These are phyloP conservation scores for Chloroceryle inda DNA, from an alignment of 2,797 vertebrate species.

Conservation along the genomic window DNA sequence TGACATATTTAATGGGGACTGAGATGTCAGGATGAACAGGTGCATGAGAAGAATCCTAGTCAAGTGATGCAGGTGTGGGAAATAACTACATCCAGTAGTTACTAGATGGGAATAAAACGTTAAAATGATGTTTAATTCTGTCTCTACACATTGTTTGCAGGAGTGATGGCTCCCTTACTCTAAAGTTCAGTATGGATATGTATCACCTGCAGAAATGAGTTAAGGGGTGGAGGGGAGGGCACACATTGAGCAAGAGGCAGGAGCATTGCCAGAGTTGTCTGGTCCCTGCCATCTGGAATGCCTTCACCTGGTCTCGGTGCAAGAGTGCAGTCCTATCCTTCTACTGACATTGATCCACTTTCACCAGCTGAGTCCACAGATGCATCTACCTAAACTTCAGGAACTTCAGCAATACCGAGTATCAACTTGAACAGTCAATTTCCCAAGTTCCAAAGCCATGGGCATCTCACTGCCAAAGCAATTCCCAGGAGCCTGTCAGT, in stretches of 20 bases:
- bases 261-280: neutral
- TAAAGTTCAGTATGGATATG: fast-evolving
- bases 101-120: neutral
- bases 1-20: fast-evolving
- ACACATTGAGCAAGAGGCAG: neutral
- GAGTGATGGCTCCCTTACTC: neutral
- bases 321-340: neutral
- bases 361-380: neutral
- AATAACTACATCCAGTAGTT: neutral
- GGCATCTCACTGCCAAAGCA: neutral
- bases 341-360: fast-evolving
- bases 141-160: neutral
- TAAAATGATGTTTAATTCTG: neutral
- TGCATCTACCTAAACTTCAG: neutral
- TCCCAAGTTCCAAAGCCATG: neutral
- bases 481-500: neutral
- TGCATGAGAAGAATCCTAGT: neutral
- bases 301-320: neutral
- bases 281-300: neutral
- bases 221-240: neutral
- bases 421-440: neutral
- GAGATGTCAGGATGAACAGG: neutral
- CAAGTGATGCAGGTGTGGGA: neutral
- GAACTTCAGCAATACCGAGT: neutral
- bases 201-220: neutral